phyloP scores from a whole-genome alignment of 64 coral and sea anemone species.

The Montipora efflorescens region DNA sequence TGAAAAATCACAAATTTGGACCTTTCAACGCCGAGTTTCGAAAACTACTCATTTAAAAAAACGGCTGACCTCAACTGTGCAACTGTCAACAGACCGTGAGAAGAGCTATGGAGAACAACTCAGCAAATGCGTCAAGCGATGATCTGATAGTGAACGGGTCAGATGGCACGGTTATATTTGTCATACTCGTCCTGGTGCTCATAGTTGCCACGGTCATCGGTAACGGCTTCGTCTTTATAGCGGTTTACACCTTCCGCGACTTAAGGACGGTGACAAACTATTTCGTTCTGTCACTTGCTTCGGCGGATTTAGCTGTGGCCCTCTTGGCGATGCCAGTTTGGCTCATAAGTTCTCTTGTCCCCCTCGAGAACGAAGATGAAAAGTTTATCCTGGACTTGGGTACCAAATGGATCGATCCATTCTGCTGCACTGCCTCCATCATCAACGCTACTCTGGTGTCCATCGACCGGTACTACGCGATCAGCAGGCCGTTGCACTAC shows the following conservation, averaged over 20 bases:
- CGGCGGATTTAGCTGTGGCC: conserved; percentile 86
- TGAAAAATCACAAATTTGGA: not conserved
- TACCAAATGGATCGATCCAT: conserved; percentile 83
- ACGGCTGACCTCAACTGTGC: not conserved
- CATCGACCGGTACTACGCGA: conserved; percentile 89
- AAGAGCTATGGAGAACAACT: not conserved
- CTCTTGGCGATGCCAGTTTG: conserved; percentile 82
- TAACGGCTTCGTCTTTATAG: conserved; percentile 83
- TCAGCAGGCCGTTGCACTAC: conserved; percentile 75
- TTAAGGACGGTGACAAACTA: conserved; percentile 91
- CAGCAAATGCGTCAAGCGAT: not conserved
- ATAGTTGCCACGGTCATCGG: conserved; percentile 71
- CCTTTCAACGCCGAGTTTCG: not conserved
- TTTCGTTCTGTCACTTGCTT: conserved; percentile 81
- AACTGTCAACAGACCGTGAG: not conserved
- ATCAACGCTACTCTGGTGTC: conserved; percentile 84
- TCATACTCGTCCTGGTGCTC: conserved; percentile 66
- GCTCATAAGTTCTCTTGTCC: conserved; percentile 54
- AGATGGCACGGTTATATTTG: conserved; percentile 25
- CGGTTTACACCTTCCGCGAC: conserved; percentile 79
- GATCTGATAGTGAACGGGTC: not conserved
- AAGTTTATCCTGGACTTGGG: conserved; percentile 37
- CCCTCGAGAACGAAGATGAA: conserved; percentile 31
- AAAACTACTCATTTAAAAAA: not conserved
- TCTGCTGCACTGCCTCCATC: conserved; percentile 86